phyloP scores from a whole-genome alignment of 2,888 invertebrate genomes.

The Polymixis lichenea region DNA sequence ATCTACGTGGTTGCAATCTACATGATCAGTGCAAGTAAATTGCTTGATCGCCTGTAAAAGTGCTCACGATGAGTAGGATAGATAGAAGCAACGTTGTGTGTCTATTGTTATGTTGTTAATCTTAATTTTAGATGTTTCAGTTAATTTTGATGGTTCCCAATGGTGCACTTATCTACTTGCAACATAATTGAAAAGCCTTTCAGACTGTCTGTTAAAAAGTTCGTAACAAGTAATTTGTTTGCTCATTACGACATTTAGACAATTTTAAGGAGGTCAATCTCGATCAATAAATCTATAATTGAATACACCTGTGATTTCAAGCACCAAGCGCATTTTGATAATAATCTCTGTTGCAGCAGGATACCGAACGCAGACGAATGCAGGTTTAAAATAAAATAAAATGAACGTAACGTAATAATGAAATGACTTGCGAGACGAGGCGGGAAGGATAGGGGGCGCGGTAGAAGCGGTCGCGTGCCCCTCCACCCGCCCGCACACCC shows the following conservation, averaged over 20 bases:
- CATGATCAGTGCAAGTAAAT: conserved; percentile 49
- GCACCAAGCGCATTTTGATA: conserved; percentile 40
- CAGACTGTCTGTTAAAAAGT: background rate
- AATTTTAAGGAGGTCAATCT: conserved; percentile 23
- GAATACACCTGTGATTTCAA: conserved; percentile 35
- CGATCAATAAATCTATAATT: conserved; percentile 28
- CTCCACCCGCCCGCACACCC: conserved; percentile 75
- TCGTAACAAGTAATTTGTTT: conserved; percentile 4
- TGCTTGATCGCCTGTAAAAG: conserved; percentile 34
- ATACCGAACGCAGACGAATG: conserved; percentile 65
- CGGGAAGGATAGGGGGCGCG: conserved; percentile 84
- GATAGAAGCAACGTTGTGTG: conserved; percentile 6
- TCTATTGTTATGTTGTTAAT: conserved; percentile 14
- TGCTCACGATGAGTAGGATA: conserved; percentile 39
- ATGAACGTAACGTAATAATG: conserved; percentile 83
- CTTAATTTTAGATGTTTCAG: background rate
- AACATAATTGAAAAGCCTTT: background rate
- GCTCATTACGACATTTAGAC: conserved; percentile 17
- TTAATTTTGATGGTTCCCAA: background rate
- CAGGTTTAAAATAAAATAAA: conserved; percentile 82
- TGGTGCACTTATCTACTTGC: background rate
- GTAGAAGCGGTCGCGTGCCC: conserved; percentile 76
- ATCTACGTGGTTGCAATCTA: conserved; percentile 39
- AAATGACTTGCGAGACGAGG: conserved; percentile 85
- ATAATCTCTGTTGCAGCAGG: conserved; percentile 56